Base-by-base conservation (phyloP, 1,140 invertebrate species). In the Xylocopa sonorina region DNA sequence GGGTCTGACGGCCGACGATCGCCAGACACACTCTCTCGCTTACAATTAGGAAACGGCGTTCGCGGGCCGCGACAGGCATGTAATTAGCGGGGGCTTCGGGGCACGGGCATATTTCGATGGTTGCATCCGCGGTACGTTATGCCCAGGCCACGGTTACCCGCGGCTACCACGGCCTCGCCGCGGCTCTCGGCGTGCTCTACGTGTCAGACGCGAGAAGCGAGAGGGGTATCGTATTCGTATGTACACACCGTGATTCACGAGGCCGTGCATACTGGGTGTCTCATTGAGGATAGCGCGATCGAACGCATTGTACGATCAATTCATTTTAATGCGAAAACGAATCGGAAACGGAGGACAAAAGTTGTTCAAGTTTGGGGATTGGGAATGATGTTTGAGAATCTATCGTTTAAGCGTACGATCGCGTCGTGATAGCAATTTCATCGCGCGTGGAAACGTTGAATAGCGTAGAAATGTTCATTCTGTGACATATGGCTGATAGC, bases 21-120 rank as follows among this genome's bases (percentile, higher is more conserved):
- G 32, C 74, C 64, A 67, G 41, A 55, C 63, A 32, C 48, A 57
- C 38, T 34, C 64, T 41, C 57, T 18, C 51, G 24, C 43, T 67
- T 53, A 83, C 68, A 78, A 84, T 82, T 81, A 83, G 74, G 72
- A 78, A 84, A 82, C 55, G 50, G 72, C 78, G 77, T 63, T 81
- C 82, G 73, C 77, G 74, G 57, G 62, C 68, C 67, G 57, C 63
- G 82, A 87, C 82, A 87, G 83, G 38, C 73, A 55, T 88, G 83
- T 85, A 88, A 88, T 88, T 88, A 88, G 50, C 67, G 74, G 72
- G 24, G 57, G 66, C 64, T 58, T 57, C 67, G 68, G 77, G 80
- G 55, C 55, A 68, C 43, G 57, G 43, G 73, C 81, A 83, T 84
- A 81, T 78, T 81, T 78, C 72, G 78, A 85, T 74, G 83, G 74